phyloP scores from a whole-genome alignment of 2,113 vertebrate genomes.

The Ptilonorhynchus violaceus region DNA sequence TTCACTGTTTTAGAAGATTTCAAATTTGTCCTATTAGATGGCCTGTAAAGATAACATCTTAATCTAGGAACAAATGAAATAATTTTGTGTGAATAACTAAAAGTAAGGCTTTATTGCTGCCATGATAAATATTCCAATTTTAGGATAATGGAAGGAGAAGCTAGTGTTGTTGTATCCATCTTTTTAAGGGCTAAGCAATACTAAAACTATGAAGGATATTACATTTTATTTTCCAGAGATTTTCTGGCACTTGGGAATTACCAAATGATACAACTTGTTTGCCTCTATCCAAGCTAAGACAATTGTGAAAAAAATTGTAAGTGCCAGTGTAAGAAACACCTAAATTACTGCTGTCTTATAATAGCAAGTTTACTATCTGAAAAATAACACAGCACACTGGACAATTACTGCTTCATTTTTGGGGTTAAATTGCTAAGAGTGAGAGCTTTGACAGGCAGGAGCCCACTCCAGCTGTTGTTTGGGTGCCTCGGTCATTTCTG shows the following conservation, averaged over 20 bases:
- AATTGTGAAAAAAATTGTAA: background rate
- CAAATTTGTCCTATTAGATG: background rate
- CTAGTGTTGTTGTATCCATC: background rate
- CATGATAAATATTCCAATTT: background rate
- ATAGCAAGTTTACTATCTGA: background rate
- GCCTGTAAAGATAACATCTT: background rate
- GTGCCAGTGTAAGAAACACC: background rate
- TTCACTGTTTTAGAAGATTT: background rate
- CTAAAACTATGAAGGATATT: background rate
- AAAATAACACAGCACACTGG: background rate
- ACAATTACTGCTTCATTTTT: background rate
- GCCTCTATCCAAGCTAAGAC: background rate
- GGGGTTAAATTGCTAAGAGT: background rate
- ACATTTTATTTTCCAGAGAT: background rate
- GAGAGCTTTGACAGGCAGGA: background rate
- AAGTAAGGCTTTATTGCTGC: background rate
- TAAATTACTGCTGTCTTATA: background rate
- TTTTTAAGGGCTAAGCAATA: background rate
- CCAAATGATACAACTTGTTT: background rate
- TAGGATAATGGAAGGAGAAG: background rate
- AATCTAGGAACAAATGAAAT: background rate
- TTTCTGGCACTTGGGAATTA: background rate
- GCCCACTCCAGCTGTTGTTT: background rate
- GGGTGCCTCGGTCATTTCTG: accelerated
- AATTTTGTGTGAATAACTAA: background rate